Evolutionary conservation across 2,113 vertebrate genomes (phyloP).

Genomic region (Lagenorhynchus albirostris): DNA sequence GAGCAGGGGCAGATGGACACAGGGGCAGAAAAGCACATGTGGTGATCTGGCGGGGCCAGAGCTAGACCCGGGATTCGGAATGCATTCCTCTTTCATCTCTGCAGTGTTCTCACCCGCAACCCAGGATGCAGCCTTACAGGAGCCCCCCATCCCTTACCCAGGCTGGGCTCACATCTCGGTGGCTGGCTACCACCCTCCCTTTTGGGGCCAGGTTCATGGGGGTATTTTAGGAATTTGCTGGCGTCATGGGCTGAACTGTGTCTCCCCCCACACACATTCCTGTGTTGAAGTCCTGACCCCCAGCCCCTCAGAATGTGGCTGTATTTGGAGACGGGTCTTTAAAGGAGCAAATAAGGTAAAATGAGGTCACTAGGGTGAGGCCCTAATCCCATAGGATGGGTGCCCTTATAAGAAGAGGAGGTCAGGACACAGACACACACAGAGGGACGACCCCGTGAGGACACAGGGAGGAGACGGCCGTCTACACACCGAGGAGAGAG

Average conservation of each 20-base stretch:
- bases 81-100: accelerated
- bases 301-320: background rate
- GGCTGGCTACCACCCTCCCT: background rate
- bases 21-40: no score
- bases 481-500: background rate
- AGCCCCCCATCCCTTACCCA: accelerated
- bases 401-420: background rate
- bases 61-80: no score
- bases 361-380: accelerated
- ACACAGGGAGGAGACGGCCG: accelerated
- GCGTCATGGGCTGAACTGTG: no score
- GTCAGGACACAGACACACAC: background rate
- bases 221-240: accelerated
- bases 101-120: accelerated
- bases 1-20: background rate
- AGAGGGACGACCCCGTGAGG: accelerated
- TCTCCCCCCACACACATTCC: background rate
- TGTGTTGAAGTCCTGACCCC: no score
- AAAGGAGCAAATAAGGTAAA: background rate
- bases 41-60: no score
- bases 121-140: accelerated
- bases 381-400: background rate
- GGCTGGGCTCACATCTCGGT: accelerated
- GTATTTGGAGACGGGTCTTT: background rate
- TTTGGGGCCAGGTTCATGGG: accelerated